Evolutionary conservation across 2,113 vertebrate genomes (phyloP).

Genomic region (Pluvialis apricaria): DNA sequence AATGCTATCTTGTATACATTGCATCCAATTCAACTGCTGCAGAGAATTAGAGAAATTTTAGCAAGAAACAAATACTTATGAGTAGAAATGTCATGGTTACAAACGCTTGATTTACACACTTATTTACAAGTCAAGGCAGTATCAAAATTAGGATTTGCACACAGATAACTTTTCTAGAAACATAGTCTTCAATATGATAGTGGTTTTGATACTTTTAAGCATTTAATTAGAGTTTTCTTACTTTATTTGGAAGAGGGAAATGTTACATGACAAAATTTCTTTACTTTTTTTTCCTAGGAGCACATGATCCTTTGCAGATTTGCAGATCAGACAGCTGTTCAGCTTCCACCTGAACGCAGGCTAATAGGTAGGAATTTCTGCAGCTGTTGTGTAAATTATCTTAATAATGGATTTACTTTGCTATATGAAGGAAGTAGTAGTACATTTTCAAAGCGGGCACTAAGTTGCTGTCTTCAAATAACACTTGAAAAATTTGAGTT

Average conservation of each 20-base stretch:
- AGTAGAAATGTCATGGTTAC: not conserved
- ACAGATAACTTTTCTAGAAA: not conserved
- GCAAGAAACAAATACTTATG: not conserved
- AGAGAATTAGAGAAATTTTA: not conserved
- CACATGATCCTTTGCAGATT: slow-evolving; percentile 98
- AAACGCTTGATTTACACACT: not conserved
- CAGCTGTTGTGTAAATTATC: not conserved
- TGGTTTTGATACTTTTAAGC: not conserved
- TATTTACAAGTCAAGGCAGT: not conserved
- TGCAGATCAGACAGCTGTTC: slow-evolving; percentile 93
- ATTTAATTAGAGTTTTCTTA: not conserved
- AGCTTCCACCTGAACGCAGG: slow-evolving; percentile 85
- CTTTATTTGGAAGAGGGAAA: not conserved
- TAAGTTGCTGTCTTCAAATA: not conserved
- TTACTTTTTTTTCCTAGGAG: slow-evolving; percentile 76
- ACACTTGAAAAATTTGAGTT: not conserved
- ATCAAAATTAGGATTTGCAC: not conserved
- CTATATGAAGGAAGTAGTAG: not conserved
- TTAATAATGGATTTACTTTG: not conserved
- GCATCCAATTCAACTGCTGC: not conserved
- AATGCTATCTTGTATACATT: not conserved
- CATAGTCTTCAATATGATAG: fast-evolving
- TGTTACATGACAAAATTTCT: not conserved
- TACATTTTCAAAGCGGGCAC: not conserved
- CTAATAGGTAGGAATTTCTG: slow-evolving; percentile 80